Base-by-base conservation (phyloP, 2,797 vertebrate species). In the Caiman crocodilus region DNA sequence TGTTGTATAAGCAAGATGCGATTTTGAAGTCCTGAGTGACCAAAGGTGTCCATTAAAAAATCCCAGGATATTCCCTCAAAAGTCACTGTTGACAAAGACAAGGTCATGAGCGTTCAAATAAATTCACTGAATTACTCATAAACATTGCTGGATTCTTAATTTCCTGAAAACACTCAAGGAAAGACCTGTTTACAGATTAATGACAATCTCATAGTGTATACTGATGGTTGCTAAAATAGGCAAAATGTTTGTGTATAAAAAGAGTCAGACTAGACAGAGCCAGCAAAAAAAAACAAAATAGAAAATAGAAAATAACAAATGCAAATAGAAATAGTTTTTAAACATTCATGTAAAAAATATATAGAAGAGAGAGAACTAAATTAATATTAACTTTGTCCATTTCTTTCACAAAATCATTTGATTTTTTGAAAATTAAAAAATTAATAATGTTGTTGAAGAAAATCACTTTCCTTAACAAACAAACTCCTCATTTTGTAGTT, bases 91-190 rank as follows among this genome's bases (percentile, higher is more conserved):
- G 64, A 67, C 64, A 67, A 67, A 12, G 16, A 12, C n/a, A 67
- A n/a, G 30, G 7, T 79, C 12, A 56, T 74, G 4, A 28, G n/a
- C 6, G 21, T 32, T 32, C n/a, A 11, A 67, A 32, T 16, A 32
- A n/a, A 67, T 18, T 42, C 3, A 28, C 18, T 76, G 76, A 64
- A 79, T 58, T 83, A 30, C 71, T 79, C 76, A 10, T 60, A n/a
- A 59, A 1, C 4, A 23, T 28, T 79, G n/a, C 69, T 83, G 28
- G 6, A 79, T 89, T 90, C 57, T 75, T 20, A 83, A 61, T 63
- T 7, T 0, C 0, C 57, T 79, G 26, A 15, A 12, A 2, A 14
- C 18, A 4, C 88, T 90, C 57, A 89, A 18, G 0, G 0, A 23
- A 82, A 67, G 2, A 50, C 1, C 17, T 2, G 3, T 28, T 14